Conservation (phyloP, 2,113 vertebrate species). For the Psophia crepitans region DNA sequence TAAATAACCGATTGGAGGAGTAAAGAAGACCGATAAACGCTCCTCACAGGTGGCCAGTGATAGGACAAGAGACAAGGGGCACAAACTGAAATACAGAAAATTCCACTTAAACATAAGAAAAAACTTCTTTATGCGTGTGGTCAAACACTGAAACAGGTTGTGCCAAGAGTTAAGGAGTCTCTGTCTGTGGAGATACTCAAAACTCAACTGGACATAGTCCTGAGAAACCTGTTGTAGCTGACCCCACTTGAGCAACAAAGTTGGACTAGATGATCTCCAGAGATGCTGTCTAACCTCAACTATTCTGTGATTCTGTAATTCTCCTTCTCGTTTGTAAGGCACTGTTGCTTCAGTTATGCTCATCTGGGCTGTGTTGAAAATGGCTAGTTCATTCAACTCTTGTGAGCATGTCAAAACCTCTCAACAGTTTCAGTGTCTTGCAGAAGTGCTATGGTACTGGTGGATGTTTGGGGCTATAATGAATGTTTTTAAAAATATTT, state of each 20-base stretch:
- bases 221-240: too few species aligned
- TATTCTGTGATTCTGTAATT: not conserved
- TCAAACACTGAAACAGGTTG: not conserved
- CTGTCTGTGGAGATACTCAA: too few species aligned
- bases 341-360: not conserved
- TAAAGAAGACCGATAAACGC: not conserved
- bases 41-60: not conserved
- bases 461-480: not conserved
- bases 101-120: not conserved
- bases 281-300: too few species aligned
- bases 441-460: not conserved
- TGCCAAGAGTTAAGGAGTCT: too few species aligned
- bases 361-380: not conserved
- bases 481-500: not conserved
- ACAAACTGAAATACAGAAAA: not conserved
- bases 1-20: not conserved
- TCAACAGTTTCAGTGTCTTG: not conserved
- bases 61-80: not conserved
- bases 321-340: not conserved
- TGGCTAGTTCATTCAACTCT: not conserved
- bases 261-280: too few species aligned
- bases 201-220: too few species aligned
- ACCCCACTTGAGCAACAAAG: too few species aligned
- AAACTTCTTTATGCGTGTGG: accelerated
- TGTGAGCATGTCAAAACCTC: not conserved